Conservation (phyloP, 2,113 vertebrate genomes). For the Nibea albiflora region DNA sequence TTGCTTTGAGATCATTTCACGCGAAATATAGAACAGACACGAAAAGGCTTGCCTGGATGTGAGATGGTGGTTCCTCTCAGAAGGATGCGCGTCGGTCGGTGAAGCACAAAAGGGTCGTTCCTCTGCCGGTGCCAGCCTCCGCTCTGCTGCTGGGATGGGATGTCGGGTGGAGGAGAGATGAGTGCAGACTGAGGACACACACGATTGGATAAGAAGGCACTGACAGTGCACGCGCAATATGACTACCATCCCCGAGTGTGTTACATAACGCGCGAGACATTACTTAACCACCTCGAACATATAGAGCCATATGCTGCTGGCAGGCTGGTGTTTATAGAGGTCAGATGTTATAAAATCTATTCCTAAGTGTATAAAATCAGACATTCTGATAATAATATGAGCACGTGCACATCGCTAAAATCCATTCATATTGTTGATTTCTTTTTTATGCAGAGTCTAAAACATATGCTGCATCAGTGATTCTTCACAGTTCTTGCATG, state of each 20-base stretch:
- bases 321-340: background rate
- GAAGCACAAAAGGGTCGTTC: conserved; percentile 69
- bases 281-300: conserved; percentile 57
- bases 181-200: conserved; percentile 56
- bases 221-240: conserved; percentile 61
- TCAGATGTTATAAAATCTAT: background rate
- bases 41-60: conserved; percentile 59
- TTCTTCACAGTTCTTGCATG: background rate
- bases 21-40: background rate
- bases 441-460: background rate
- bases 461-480: background rate
- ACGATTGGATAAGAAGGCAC: conserved; percentile 54
- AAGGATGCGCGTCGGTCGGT: conserved; percentile 46
- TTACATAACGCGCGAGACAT: conserved; percentile 80
- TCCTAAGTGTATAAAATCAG: background rate
- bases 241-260: conserved; percentile 64
- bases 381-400: background rate
- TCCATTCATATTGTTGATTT: background rate
- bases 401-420: background rate
- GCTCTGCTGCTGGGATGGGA: conserved; percentile 45
- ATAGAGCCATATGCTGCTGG: background rate
- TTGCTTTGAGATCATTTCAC: background rate
- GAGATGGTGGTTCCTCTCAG: conserved; percentile 24
- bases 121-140: conserved; percentile 52
- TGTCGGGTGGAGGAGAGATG: conserved; percentile 44